Evolutionary conservation across 2,888 invertebrate genomes (phyloP), one percentile per base, ranked within the genome.

Genomic region (Drosophila nr. perissopoda): DNA sequence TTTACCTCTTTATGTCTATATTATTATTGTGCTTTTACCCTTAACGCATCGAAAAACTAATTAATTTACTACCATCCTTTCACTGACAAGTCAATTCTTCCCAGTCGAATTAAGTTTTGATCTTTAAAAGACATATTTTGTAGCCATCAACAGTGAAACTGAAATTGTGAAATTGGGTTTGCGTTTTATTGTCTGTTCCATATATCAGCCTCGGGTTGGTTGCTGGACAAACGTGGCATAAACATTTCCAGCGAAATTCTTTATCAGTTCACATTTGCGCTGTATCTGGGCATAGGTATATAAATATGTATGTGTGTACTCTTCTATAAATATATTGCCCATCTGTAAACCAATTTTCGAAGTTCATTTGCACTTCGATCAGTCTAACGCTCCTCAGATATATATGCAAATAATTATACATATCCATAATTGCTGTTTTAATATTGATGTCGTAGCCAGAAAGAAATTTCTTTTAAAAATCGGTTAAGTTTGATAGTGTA

Each of bases 201-300:
- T 74, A 64, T 8, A 25, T 16, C 16, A 75, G 64, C 34, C 2
- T 18, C 36, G 16, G 8, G 8, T n/a, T 27, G 13, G 27, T 33
- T 38, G 25, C 25, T 38, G n/a, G 1, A 38, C n/a, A 49, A 62
- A 77, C 68, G 78, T 77, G 64, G 60, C 61, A 6, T 29, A 16
- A 42, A 29, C 36, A 64, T 72, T 76, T 76, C 72, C n/a, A 61
- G 64, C 68, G 65, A 78, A 76, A 42, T 60, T 16, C 42, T 42
- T 77, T 73, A 77, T 70, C 74, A 56, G 10, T 56, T 64, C 21
- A 34, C 42, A 33, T 31, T 40, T 59, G 52, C 40, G 29, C 16
- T 56, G 13, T 61, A 49, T 65, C 42, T n/a, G 27, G 29, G 31
- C 29, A 11, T 48, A 4, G 4, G n/a, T 42, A 10, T n/a, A 21